A percentile compares a stretch with the other conserved stretches of the same genome.
phyloP scores from a whole-genome alignment of 1,140 invertebrate genomes.

The Samia ricini region DNA sequence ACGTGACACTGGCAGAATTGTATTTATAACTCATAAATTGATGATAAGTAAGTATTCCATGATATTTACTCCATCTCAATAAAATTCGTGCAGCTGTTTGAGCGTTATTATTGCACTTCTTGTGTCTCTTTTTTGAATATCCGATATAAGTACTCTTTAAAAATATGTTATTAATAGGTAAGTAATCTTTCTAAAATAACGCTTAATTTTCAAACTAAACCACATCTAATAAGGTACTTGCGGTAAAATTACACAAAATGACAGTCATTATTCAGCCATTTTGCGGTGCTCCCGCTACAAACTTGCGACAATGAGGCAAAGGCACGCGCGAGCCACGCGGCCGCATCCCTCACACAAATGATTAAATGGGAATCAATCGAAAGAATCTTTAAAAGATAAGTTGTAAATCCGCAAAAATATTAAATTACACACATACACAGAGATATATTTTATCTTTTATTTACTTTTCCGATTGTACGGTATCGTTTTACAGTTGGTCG shows the following conservation, averaged over 20 bases:
- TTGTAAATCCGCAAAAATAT: conserved; percentile 65
- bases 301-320: conserved; percentile 45
- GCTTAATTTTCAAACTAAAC: background rate
- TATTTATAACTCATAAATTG: no score
- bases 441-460: conserved; percentile 64
- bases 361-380: conserved; percentile 57
- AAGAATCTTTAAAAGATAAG: conserved; percentile 50
- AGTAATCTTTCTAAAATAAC: background rate
- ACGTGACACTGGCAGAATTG: no score
- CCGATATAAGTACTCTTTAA: no score
- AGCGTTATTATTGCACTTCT: no score
- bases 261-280: background rate
- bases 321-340: conserved; percentile 60
- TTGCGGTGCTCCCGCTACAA: conserved; percentile 3
- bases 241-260: background rate
- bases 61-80: no score
- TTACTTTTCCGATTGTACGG: conserved; percentile 67
- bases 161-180: background rate
- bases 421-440: conserved; percentile 63
- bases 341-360: conserved; percentile 23
- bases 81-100: no score
- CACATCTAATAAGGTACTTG: background rate
- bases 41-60: no score
- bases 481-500: conserved; percentile 56
- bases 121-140: no score